Percentiles rank a stretch among this genome's conserved stretches.
These are phyloP conservation scores for Aleiodes sp. DNA, from an alignment of 1,140 invertebrate species.

Conservation along the genomic window DNA sequence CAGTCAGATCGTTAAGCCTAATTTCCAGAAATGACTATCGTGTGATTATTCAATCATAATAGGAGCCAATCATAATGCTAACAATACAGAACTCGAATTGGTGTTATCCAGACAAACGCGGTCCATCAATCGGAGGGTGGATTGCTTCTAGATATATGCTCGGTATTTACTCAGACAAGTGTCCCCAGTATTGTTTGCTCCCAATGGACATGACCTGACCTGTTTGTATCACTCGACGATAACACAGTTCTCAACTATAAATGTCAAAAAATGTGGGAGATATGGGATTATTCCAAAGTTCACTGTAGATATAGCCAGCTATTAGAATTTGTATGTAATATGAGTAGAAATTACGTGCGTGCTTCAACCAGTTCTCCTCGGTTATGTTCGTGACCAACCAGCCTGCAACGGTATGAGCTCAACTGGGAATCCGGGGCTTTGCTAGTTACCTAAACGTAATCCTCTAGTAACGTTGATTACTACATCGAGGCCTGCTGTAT, in stretches of 20 bases:
- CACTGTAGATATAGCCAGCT: neutral
- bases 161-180: neutral
- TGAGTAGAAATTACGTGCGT: slow-evolving; percentile 2
- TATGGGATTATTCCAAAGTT: no score
- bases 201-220: neutral
- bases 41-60: slow-evolving; percentile 29
- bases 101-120: slow-evolving; percentile 1
- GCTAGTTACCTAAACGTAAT: slow-evolving; percentile 31
- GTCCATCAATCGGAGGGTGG: slow-evolving; percentile 12
- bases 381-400: neutral
- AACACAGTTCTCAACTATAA: neutral
- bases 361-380: neutral
- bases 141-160: neutral
- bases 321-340: no score
- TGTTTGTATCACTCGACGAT: neutral
- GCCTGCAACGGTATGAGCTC: neutral
- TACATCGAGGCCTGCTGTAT: neutral
- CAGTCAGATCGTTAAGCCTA: slow-evolving; percentile 7
- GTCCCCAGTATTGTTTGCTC: neutral
- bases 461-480: slow-evolving; percentile 27
- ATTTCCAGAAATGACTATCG: neutral
- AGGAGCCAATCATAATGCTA: slow-evolving; percentile 32
- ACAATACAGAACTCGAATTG: slow-evolving; percentile 34
- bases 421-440: slow-evolving; percentile 16
- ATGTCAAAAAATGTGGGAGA: no score